These are phyloP conservation scores for Steinernema scapterisci DNA, from an alignment of 2,888 invertebrate species.

Conservation along the genomic window DNA sequence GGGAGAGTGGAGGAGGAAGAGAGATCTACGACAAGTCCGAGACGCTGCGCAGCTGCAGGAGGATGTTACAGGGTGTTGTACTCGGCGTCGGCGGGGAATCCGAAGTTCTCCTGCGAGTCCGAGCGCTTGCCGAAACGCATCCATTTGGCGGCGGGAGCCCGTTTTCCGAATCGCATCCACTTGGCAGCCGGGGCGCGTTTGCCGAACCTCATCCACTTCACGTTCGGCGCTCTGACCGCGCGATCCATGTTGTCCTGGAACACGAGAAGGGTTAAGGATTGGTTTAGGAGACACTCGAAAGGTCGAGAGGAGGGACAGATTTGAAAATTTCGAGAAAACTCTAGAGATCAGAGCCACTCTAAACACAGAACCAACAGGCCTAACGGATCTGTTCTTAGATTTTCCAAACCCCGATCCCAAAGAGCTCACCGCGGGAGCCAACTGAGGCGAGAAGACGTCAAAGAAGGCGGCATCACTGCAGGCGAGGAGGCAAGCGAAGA, in stretches of 20 bases:
- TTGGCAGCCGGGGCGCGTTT: conserved; percentile 59
- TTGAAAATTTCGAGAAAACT: too few relatives aligned
- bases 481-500: conserved; percentile 29
- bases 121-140: conserved; percentile 61
- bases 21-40: conserved; percentile 21
- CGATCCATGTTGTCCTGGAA: conserved; percentile 34
- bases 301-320: too few relatives aligned
- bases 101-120: conserved; percentile 19
- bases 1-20: not conserved
- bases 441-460: conserved; percentile 33
- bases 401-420: too few relatives aligned
- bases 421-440: not conserved
- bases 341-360: too few relatives aligned
- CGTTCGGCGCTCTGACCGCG: conserved; percentile 54
- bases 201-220: conserved; percentile 66
- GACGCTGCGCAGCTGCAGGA: too few relatives aligned
- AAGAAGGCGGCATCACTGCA: conserved; percentile 29
- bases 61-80: conserved; percentile 7
- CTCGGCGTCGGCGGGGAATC: conserved; percentile 21
- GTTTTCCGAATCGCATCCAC: conserved; percentile 64
- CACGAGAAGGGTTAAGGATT: conserved; percentile 6
- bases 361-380: too few relatives aligned
- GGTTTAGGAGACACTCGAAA: too few relatives aligned
- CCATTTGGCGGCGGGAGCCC: conserved; percentile 59
- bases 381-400: too few relatives aligned